Base-by-base conservation (phyloP, 1,140 invertebrate species). In the Bilobella aurantiaca region DNA sequence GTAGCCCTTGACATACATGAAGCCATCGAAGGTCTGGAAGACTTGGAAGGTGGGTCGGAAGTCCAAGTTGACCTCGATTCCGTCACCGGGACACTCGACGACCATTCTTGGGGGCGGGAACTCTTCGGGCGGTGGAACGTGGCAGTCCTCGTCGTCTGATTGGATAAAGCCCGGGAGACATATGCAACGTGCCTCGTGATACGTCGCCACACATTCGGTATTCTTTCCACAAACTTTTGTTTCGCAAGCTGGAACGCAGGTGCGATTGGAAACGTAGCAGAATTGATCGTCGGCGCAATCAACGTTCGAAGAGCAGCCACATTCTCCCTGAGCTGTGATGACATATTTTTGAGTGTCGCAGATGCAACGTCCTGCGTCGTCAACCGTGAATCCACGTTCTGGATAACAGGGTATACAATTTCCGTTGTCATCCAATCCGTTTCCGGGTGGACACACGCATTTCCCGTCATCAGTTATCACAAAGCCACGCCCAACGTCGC, bases 1-100 rank as follows among this genome's bases (percentile, higher is more conserved):
- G 75, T 93, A 89, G 14, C 92, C 91, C 79, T 95, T 95, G 0
- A 96, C 93, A 73, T 96, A 96, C 0, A 96, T 78, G 1, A 96
- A 86, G 2, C 92, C 93, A 72, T 93, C 90, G 75, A 94, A 95
- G 86, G 81, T 65, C 82, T 83, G 46, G 12, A 56, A 57, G 29
- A 14, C 21, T n/a, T n/a, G 42, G 14, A 27, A 31, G 21, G 42
- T 14, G n/a, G 42, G n/a, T 14, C 3, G 73, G n/a, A 93, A 85
- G 71, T 88, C 84, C 58, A 94, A 87, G 73, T 88, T 85, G 0
- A 95, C 90, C 74, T 91, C 87, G 0, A 96, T 89, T 28, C 92
- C 91, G 77, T 96, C 91, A n/a, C 91, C 91, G 34, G 93, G 76
- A 78, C 93, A 96, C 73, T 86, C 88, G 34, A 95, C 91, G 32